These are phyloP conservation scores for Volucella zonaria DNA, from an alignment of 2,888 invertebrate genomes.

Conservation along the genomic window DNA sequence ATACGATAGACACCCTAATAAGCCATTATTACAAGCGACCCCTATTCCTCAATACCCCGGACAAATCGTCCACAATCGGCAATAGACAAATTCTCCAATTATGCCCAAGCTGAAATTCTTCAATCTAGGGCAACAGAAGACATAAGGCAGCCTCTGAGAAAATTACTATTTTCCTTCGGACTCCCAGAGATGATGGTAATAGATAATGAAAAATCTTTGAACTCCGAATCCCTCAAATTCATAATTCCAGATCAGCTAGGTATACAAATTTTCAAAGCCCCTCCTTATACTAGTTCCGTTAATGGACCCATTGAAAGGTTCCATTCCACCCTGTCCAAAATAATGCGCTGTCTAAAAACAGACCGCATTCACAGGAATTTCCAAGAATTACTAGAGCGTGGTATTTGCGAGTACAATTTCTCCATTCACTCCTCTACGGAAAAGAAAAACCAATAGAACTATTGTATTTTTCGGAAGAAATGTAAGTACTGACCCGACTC, in stretches of 20 bases:
- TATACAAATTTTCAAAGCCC: conserved; percentile 45
- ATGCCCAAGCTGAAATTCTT: conserved; percentile 16
- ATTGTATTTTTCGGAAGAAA: too few species aligned
- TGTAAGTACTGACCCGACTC: too few species aligned
- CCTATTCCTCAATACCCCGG: conserved; percentile 55
- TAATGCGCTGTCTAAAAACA: conserved; percentile 51
- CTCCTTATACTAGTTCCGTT: conserved; percentile 38
- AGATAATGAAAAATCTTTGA: conserved; percentile 56
- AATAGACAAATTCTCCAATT: conserved; percentile 54
- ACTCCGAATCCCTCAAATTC: conserved; percentile 27
- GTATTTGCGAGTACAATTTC: too few species aligned
- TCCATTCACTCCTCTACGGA: too few species aligned
- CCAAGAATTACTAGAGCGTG: conserved; percentile 35
- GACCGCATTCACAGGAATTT: conserved; percentile 25
- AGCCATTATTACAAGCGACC: conserved; percentile 16
- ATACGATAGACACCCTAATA: conserved; percentile 37
- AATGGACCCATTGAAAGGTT: conserved; percentile 64
- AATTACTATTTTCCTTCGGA: conserved; percentile 33
- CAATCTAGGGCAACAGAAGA: conserved; percentile 48
- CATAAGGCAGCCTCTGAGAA: conserved; percentile 30
- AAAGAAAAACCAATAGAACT: too few species aligned
- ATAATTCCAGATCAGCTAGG: conserved; percentile 33
- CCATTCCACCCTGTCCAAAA: conserved; percentile 58
- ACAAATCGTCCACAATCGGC: conserved; percentile 34
- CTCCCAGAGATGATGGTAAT: conserved; percentile 37